Conservation (phyloP, 2,113 vertebrate species). For the Cyphomyrus discorhynchus region DNA sequence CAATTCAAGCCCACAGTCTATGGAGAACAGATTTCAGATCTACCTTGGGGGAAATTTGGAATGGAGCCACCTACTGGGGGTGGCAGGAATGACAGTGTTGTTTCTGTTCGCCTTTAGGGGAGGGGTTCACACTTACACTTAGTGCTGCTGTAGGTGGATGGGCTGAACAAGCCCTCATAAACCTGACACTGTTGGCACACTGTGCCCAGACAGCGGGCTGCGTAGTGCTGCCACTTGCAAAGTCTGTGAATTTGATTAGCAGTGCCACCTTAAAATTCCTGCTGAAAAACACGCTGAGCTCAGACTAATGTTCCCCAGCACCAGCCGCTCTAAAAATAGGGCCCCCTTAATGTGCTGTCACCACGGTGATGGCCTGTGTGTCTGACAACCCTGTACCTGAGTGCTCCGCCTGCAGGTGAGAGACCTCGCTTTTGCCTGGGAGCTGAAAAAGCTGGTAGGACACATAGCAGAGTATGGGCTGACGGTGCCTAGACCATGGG, state of each 20-base stretch:
- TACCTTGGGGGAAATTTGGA: background rate
- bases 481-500: background rate
- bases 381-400: background rate
- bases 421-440: background rate
- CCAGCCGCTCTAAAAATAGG: background rate
- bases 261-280: background rate
- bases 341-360: background rate
- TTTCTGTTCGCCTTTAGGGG: background rate
- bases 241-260: background rate
- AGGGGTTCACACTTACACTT: background rate
- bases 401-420: background rate
- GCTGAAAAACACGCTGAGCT: slow-evolving; percentile 9
- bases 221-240: background rate
- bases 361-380: background rate
- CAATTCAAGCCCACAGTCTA: background rate
- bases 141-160: background rate
- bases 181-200: too few species aligned
- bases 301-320: background rate
- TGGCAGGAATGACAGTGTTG: background rate
- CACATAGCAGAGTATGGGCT: background rate
- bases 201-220: background rate
- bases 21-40: background rate
- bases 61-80: background rate
- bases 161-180: background rate
- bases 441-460: background rate